Conservation (phyloP, 2,113 vertebrate species). For the Colinus virginianus region DNA sequence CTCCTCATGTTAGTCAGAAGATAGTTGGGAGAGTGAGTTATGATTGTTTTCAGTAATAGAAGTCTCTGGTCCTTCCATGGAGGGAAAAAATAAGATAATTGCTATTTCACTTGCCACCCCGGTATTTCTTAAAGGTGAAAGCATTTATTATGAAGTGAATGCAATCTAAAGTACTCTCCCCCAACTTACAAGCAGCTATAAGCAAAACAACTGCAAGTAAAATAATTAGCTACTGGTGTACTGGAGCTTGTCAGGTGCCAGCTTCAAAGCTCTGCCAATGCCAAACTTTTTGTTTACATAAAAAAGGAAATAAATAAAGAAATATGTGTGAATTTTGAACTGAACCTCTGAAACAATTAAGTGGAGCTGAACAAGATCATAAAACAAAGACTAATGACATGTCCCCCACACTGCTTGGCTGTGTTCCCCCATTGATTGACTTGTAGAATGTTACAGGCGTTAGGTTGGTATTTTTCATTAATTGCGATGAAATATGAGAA, state of each 20-base stretch:
- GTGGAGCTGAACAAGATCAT: constrained; percentile 43
- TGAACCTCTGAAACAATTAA: constrained; percentile 38
- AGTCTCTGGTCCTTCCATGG: neutral
- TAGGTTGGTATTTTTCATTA: constrained; percentile 67
- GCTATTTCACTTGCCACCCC: neutral
- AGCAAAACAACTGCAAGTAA: neutral
- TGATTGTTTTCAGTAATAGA: neutral
- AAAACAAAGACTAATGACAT: constrained; percentile 50
- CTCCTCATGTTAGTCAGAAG: neutral
- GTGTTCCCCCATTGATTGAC: constrained; percentile 60
- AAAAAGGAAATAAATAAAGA: constrained; percentile 12
- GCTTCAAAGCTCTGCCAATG: neutral
- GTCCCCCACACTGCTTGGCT: constrained; percentile 50
- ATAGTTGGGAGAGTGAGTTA: neutral
- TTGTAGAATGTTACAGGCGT: constrained; percentile 22
- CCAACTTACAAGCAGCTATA: rapidly evolving
- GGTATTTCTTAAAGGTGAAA: neutral
- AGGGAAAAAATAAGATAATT: neutral
- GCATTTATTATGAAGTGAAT: neutral
- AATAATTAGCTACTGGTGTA: neutral
- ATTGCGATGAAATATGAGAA: constrained; percentile 18
- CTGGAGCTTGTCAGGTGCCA: neutral
- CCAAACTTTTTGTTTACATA: constrained; percentile 4
- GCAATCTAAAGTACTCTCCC: neutral
- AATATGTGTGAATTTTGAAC: constrained; percentile 28